Evolutionary conservation across 2,888 invertebrate species (phyloP), one percentile per base, ranked within the genome.

Genomic region (Acronicta leporina): DNA sequence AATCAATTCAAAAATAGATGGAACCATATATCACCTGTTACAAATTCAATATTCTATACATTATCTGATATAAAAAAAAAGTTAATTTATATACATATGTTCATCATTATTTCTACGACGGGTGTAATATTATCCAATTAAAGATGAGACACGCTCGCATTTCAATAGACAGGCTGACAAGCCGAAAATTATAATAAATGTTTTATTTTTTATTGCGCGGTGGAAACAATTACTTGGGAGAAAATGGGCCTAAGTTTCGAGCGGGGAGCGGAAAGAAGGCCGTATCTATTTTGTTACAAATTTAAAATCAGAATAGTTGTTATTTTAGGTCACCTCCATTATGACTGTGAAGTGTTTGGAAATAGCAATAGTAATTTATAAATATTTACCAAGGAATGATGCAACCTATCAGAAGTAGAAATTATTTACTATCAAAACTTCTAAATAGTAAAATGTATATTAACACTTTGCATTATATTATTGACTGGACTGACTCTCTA

Each of bases 111-210:
- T 79, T 78, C 75, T 67, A 73, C 65, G 65, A 73, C 67, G 75
- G 77, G 83, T 82, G 71, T 84, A 87, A 89, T 92, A 88, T 89
- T 90, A 87, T 87, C 88, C 91, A 92, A 93, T 94, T 92, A 92
- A 75, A 86, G 88, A 94, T 93, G 89, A 90, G 92, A 87, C 86
- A 92, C 92, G 93, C 92, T 90, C 92, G 90, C 87, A 84, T 92
- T 92, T 89, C 91, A 90, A 94, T 92, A 86, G 92, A 91, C 84
- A 65, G 82, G 87, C 90, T 91, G 92, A 92, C 92, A 92, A 87
- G 87, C 88, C 88, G 89, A 92, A 90, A 91, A 91, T 90, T 89
- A 89, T 90, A 89, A 91, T 91, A 91, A 92, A 91, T 92, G 90
- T 89, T 90, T 86, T 81, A 89, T 87, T 87, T 90, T 90, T 87